A percentile compares a stretch with the other conserved stretches of the same genome.
These are phyloP conservation scores for Anas platyrhynchos DNA, from an alignment of 2,113 vertebrate genomes.

Conservation along the genomic window DNA sequence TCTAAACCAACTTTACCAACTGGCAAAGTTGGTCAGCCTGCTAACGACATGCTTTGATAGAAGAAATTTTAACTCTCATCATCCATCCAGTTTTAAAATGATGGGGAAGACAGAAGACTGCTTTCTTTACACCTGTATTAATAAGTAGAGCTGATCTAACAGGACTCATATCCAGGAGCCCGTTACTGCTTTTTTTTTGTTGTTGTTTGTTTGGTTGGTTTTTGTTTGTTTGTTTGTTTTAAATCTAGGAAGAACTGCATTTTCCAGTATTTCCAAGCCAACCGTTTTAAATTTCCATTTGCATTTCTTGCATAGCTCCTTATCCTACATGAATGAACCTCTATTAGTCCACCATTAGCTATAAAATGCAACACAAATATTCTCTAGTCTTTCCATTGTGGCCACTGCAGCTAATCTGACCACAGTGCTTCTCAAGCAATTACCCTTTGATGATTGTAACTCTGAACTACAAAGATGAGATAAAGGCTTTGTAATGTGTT, in stretches of 20 bases:
- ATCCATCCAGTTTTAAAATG: background rate
- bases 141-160: background rate
- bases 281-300: background rate
- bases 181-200: background rate
- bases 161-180: background rate
- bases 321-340: background rate
- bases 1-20: background rate
- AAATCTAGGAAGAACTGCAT: background rate
- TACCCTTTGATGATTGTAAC: background rate
- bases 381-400: background rate
- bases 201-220: too few species aligned
- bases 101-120: background rate
- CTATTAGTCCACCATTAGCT: background rate
- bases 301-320: background rate
- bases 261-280: background rate
- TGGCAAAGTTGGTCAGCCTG: constrained; percentile 3
- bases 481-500: background rate
- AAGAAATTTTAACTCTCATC: background rate
- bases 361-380: background rate
- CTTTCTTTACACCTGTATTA: background rate
- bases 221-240: background rate
- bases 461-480: constrained; percentile 3
- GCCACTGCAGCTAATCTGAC: background rate
- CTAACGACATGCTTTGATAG: background rate
- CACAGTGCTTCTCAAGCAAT: background rate